These are phyloP conservation scores for Latrodectus hesperus DNA, from an alignment of 2,888 invertebrate species.

Conservation along the genomic window DNA sequence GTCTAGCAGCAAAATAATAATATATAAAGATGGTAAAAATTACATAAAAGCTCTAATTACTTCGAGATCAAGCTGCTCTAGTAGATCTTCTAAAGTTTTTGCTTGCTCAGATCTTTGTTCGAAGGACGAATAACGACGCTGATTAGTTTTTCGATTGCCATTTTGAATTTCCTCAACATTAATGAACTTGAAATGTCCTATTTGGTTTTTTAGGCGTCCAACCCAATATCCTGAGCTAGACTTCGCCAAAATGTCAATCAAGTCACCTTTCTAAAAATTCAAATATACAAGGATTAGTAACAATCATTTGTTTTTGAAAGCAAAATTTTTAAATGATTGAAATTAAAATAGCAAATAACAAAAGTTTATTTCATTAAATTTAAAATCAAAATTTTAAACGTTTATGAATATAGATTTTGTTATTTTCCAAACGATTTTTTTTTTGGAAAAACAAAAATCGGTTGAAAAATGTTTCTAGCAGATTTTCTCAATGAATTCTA, in stretches of 20 bases:
- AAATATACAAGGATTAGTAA: neutral
- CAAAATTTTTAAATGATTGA: no score
- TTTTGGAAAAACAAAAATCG: no score
- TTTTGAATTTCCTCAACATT: constrained; percentile 82
- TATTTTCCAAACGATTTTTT: no score
- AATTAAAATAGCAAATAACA: no score
- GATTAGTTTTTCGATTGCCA: constrained; percentile 19
- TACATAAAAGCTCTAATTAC: constrained; percentile 18
- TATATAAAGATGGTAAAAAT: no score
- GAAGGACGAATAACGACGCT: constrained; percentile 36
- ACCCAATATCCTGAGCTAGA: constrained; percentile 93
- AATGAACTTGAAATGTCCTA: constrained; percentile 91
- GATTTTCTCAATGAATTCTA: no score
- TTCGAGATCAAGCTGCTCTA: constrained; percentile 59
- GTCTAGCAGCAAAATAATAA: no score
- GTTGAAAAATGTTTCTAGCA: no score
- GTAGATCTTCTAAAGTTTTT: constrained; percentile 58
- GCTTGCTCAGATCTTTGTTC: constrained; percentile 28
- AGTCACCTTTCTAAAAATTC: constrained; percentile 88
- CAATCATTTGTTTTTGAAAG: neutral
- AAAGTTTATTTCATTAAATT: no score
- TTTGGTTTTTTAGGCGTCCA: constrained; percentile 86
- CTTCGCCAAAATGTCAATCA: constrained; percentile 94
- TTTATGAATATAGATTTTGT: no score
- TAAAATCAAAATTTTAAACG: no score